Base-by-base conservation (phyloP, 2,888 invertebrate species). In the Schrankia costaestrigalis region DNA sequence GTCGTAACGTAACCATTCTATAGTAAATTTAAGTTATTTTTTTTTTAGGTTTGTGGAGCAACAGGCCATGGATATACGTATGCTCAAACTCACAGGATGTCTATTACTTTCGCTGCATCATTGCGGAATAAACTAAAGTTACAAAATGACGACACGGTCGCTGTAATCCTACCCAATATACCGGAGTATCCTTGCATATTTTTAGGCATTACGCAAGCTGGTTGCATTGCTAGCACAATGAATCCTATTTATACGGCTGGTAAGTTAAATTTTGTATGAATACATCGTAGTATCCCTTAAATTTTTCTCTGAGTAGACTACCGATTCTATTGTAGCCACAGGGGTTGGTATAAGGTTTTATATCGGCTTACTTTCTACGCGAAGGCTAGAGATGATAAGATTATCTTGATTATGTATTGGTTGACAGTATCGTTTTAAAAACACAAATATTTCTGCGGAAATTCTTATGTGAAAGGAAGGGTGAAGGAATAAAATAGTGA, bases 1-100 rank as follows among this genome's bases (percentile, higher is more conserved):
- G n/a, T n/a, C n/a, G n/a, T n/a, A n/a, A n/a, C n/a, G n/a, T n/a
- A n/a, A n/a, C 17, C 7, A 17, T 3, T 17, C 2, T 9, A 5
- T 6, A 12, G 13, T 28, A 25, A 13, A 10, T 8, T 11, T 28
- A 26, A 10, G 3, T 18, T 29, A 14, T 26, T 28, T 26, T 33
- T n/a, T 13, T 43, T 46, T 8, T 60, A 95, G 95, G 92, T 93
- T 58, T 95, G 95, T 57, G 90, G 92, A 3, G 63, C 91, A n/a
- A 93, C 93, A 0, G 93, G 93, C 8, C 90, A 90, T 35, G 91
- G 91, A 11, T 94, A 93, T 59, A 94, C 93, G 0, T 95, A 90
- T 56, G 90, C 90, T 0, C 89, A 94, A 62, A 67, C 93, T 1
- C 85, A 92, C 38, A 90, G 89, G 41, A 89, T 90, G 60, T 89